phyloP scores from a whole-genome alignment of 1,140 invertebrate species.

The Paraescarpia echinospica region DNA sequence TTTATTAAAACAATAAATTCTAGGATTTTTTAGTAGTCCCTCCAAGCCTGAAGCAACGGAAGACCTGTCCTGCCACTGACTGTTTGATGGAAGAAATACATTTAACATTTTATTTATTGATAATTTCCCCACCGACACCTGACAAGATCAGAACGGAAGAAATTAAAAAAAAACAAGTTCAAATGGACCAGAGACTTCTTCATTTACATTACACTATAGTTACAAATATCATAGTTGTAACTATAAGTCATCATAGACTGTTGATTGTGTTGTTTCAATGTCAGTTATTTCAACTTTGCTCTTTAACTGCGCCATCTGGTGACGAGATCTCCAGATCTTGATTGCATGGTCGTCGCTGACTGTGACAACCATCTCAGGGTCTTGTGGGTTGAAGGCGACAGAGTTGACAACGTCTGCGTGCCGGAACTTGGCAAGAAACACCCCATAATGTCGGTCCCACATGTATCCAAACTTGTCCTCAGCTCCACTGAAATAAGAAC shows the following conservation, averaged over 20 bases:
- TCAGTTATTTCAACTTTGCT: neutral
- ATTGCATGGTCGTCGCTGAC: constrained; percentile 82
- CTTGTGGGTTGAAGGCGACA: constrained; percentile 81
- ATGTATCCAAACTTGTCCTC: constrained; percentile 84
- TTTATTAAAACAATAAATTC: neutral
- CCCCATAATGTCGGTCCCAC: constrained; percentile 84
- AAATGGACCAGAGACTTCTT: too few relatives aligned
- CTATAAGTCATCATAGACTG: neutral
- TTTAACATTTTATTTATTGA: too few relatives aligned
- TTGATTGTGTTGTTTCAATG: neutral
- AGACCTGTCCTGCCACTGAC: neutral
- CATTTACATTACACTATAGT: too few relatives aligned
- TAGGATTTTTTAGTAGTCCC: neutral
- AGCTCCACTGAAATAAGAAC: constrained; percentile 69
- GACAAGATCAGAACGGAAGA: too few relatives aligned
- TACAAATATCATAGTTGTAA: too few relatives aligned
- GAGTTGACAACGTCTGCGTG: constrained; percentile 84
- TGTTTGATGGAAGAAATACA: neutral
- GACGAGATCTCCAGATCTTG: constrained; percentile 67
- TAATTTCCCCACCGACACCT: too few relatives aligned
- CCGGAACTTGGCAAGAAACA: constrained; percentile 75
- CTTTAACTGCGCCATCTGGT: neutral
- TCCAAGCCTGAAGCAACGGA: neutral
- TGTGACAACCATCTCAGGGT: constrained; percentile 83
- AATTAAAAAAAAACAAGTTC: too few relatives aligned